Evolutionary conservation across 2,888 invertebrate species (phyloP).

Genomic region (Autographa pulchrina): DNA sequence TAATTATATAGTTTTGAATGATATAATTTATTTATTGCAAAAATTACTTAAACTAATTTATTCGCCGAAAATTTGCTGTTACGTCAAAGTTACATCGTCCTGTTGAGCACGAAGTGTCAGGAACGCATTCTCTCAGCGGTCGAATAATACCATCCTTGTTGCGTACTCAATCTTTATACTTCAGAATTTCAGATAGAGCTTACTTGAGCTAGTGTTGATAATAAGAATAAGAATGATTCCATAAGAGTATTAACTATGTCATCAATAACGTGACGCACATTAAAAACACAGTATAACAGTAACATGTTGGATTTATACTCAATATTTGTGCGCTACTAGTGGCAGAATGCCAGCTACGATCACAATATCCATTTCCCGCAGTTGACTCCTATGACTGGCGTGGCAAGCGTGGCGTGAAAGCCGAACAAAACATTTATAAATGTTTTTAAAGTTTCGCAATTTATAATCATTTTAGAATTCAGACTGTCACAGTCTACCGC

Average conservation of each 20-base stretch:
- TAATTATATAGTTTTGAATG: too few relatives aligned
- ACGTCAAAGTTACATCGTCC: too few relatives aligned
- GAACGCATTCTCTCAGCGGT: too few relatives aligned
- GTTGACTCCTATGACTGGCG: conserved; percentile 48
- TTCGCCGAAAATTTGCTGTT: too few relatives aligned
- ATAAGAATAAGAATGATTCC: background rate
- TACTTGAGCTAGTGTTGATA: background rate
- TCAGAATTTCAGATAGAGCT: too few relatives aligned
- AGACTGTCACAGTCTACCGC: background rate
- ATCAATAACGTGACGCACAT: conserved; percentile 14
- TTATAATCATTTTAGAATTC: background rate
- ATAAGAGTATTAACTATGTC: background rate
- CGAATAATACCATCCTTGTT: too few relatives aligned
- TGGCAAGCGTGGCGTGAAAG: conserved; percentile 38
- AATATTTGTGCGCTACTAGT: conserved; percentile 45
- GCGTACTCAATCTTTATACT: too few relatives aligned
- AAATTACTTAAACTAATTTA: too few relatives aligned
- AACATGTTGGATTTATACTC: conserved; percentile 55
- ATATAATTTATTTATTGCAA: too few relatives aligned
- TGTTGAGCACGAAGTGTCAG: too few relatives aligned
- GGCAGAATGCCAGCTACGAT: conserved; percentile 50
- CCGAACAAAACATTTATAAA: conserved; percentile 20
- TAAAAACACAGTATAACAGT: conserved; percentile 35
- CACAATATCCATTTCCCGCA: conserved; percentile 54
- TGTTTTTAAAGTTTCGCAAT: conserved; percentile 12